Base-by-base conservation (phyloP, 2,888 invertebrate genomes). In the Piscicola geometra region DNA sequence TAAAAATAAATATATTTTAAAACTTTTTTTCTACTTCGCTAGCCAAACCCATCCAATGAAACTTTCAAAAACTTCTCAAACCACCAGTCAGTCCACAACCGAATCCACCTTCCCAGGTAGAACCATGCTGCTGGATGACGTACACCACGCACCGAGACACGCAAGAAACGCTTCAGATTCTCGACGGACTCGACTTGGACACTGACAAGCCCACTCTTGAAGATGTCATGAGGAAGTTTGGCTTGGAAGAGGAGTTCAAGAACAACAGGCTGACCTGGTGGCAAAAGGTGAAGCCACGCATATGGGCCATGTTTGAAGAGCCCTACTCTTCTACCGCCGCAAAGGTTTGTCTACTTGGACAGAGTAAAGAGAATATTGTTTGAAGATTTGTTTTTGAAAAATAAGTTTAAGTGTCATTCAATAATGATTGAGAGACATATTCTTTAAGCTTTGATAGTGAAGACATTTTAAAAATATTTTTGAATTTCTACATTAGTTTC, bases 301-400 rank as follows among this genome's bases (percentile, higher is more conserved):
- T 76, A n/a, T 76, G 76, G 76, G 76, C 71, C n/a, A 56, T 76
- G 64, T 76, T 76, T 30, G 76, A 76, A 28, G 76, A 76, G n/a
- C 76, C 76, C 25, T 71, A 76, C 1, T 76, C 76, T 2, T 76
- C 76, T 1, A 71, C 28, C 9, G 30, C 71, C 5, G 76, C 76
- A 12, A 76, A 76, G 71, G 76, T 75, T 50, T 9, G 47, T 47
- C n/a, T 28, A 12, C 5, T 35, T 9, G 18, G 28, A 28, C 21
- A 67, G n/a, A n/a, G n/a, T n/a, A n/a, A n/a, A n/a, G n/a, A n/a
- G n/a, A n/a, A n/a, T n/a, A n/a, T n/a, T n/a, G n/a, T 28, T 32
- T 67, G 28, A 67, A 32, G 33, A 28, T 67, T 67, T 32, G 28
- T 64, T 25, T 64, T 15, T 15, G 12, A 64, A 25, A 25, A 15